Base-by-base conservation (phyloP, 2,888 invertebrate genomes). In the Crossocerus cetratus region DNA sequence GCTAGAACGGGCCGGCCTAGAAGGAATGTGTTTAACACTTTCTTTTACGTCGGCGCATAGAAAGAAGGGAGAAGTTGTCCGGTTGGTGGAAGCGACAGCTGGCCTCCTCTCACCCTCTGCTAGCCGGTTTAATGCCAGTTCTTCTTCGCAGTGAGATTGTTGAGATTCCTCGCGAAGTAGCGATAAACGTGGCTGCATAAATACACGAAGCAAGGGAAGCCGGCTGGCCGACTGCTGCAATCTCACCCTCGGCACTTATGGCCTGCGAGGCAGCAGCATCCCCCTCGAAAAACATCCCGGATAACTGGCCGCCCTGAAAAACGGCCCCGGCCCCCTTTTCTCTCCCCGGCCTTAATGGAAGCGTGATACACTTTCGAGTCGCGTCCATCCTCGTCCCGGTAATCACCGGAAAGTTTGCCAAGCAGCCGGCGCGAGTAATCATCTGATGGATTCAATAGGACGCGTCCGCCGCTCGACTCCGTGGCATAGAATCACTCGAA, bases 31-130 rank as follows among this genome's bases (percentile, higher is more conserved):
- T 22, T 4, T 64, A 45, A 64, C 64, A 21, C 54, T 20, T 71
- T 54, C 44, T 62, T 21, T 20, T 20, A 3, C 62, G 57, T 42
- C 61, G 57, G 18, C 16, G 5, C 5, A 3, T n/a, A 16, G 32
- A n/a, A 8, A n/a, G 22, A 43, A 59, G 54, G 4, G 14, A 54
- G 58, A 66, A 67, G 55, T 57, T 66, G 13, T 18, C 42, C 16
- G 42, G 21, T 18, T 11, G 32, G 22, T 20, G 63, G 22, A 59
- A 32, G 63, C 55, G 58, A 53, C 21, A 55, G 32, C 1, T 57
- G 56, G 44, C n/a, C n/a, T 67, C 59, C 59, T 59, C 67, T 63
- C 54, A 32, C 32, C 11, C 32, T 32, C 32, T 32, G 11, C 32
- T 32, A 1, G 32, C 32, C 32, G 11, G 43, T 16, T n/a, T 13